Evolutionary conservation across 2,888 invertebrate genomes (phyloP).

Genomic region (Empis livida): DNA sequence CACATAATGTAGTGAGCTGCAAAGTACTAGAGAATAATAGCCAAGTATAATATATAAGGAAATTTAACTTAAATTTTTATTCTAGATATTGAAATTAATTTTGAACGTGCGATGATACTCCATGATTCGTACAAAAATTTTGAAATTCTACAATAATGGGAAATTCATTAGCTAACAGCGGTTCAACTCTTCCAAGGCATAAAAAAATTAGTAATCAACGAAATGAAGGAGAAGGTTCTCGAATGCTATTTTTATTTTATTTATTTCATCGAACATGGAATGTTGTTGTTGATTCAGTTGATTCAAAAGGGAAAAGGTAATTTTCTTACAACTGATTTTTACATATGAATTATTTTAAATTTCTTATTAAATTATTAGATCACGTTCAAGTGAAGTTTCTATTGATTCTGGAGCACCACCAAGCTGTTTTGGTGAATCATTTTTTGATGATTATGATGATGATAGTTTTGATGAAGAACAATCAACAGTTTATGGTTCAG

Average conservation of each 20-base stretch:
- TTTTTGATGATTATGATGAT: slow-evolving; percentile 16
- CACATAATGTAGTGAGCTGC: no score
- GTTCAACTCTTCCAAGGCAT: not conserved
- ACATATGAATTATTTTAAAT: not conserved
- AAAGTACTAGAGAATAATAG: no score
- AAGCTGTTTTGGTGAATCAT: slow-evolving; percentile 18
- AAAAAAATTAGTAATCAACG: not conserved
- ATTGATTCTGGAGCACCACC: slow-evolving; percentile 17
- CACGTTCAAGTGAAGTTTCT: slow-evolving; percentile 18
- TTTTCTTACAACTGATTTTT: slow-evolving; percentile 2
- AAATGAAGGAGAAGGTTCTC: slow-evolving; percentile 39
- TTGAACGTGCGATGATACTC: no score
- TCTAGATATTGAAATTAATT: no score
- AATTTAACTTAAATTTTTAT: no score
- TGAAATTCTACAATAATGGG: not conserved
- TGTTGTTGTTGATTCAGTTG: slow-evolving; percentile 48
- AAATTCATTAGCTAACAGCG: not conserved
- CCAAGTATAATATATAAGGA: no score
- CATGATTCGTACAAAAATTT: no score
- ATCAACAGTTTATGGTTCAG: slow-evolving; percentile 42
- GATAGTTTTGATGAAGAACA: slow-evolving; percentile 16
- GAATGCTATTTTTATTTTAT: slow-evolving; percentile 50
- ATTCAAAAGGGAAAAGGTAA: slow-evolving; percentile 40
- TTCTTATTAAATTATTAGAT: slow-evolving; percentile 13
- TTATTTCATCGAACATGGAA: slow-evolving; percentile 59